Base-by-base conservation (phyloP, 2,888 invertebrate species). In the Elmis aenea region DNA sequence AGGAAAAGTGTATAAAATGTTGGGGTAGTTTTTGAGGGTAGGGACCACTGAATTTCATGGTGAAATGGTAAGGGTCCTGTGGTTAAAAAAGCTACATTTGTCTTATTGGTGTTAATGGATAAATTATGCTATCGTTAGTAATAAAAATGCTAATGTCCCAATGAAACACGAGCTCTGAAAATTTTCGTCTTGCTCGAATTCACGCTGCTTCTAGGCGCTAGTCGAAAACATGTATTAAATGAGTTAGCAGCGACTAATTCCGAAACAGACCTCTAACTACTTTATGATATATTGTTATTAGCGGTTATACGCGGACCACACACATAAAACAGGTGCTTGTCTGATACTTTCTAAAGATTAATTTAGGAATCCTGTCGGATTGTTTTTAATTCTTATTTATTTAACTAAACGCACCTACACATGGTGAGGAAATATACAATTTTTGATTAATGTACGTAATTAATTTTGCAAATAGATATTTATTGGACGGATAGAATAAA, bases 301-400 rank as follows among this genome's bases (percentile, higher is more conserved):
- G 43, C 35, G 23, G 40, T 46, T 45, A 45, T 40, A 41, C 42
- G 39, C 24, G 33, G 43, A 46, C 43, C 46, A 46, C 43, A 43
- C 46, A 43, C 38, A 26, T 30, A 20, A 10, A 35, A 38, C 35
- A 39, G 34, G 35, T 35, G 42, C 41, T 36, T 32, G 34, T 39
- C 30, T 28, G 37, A 20, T 38, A 22, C 26, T 18, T 34, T 26
- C 21, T 26, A 15, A 29, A 28, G 22, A 34, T 49, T 47, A 49
- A 51, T 47, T 49, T 42, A 32, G 39, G 44, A 46, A 42, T 49
- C 40, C 36, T 35, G 47, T 47, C 46, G 28, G 45, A 46, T 50
- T 46, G 38, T 25, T 26, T 34, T 34, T 43, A 47, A 47, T 47
- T 45, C 43, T 51, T 46, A 49, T 47, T 51, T 49, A 51, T 51